phyloP scores from a whole-genome alignment of 2,113 vertebrate species.

The Isichthys henryi region DNA sequence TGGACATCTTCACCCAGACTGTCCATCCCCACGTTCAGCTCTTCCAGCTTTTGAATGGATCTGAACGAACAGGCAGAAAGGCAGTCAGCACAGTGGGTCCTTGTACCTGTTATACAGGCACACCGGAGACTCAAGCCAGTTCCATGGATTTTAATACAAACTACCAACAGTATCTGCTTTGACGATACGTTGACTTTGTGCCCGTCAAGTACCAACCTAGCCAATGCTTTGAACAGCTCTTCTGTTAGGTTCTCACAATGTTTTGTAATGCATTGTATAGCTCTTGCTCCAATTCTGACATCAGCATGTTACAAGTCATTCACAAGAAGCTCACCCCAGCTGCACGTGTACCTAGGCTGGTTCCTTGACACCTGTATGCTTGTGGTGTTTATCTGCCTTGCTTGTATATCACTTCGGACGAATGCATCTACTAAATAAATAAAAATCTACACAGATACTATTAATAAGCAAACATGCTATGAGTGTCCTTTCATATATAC shows the following conservation, averaged over 20 bases:
- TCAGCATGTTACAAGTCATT: background rate
- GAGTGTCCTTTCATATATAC: background rate
- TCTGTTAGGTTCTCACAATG: background rate
- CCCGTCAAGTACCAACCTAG: background rate
- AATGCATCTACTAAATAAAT: background rate
- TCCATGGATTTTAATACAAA: background rate
- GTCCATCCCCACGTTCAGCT: conserved; percentile 95
- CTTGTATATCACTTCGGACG: background rate
- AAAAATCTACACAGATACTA: background rate
- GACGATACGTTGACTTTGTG: background rate
- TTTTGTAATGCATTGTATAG: background rate
- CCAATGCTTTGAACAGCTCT: background rate
- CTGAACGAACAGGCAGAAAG: conserved; percentile 48
- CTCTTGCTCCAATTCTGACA: background rate
- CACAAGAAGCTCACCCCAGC: background rate
- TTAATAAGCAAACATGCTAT: background rate
- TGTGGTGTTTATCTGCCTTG: background rate
- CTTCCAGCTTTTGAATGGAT: conserved; percentile 95
- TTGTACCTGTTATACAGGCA: background rate
- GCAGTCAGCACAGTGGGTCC: background rate
- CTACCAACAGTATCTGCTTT: background rate
- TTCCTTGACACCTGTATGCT: background rate
- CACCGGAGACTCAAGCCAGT: background rate
- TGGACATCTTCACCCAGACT: conserved; percentile 78
- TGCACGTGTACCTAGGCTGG: background rate